Evolutionary conservation across 2,888 invertebrate genomes (phyloP).

Genomic region (Protodeltote pygarga): DNA sequence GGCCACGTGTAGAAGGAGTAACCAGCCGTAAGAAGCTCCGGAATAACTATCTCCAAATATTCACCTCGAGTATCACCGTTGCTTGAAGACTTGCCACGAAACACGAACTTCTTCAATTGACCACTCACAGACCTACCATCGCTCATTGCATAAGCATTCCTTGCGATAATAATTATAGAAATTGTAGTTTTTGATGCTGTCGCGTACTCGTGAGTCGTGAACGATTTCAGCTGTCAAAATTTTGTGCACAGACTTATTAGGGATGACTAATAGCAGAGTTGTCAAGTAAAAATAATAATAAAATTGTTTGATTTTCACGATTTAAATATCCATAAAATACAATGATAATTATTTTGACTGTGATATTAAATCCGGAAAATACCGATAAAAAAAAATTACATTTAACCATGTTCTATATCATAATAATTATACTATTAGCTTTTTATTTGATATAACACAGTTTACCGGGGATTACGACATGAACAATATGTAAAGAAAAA

Average conservation of each 20-base stretch:
- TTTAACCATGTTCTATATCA: too few relatives aligned
- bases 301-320: not conserved
- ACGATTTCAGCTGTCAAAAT: constrained; percentile 29
- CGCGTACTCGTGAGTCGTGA: constrained; percentile 15
- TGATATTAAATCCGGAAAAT: too few relatives aligned
- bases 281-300: not conserved
- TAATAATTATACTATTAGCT: too few relatives aligned
- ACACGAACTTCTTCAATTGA: constrained; percentile 94
- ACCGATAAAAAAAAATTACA: too few relatives aligned
- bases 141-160: constrained; percentile 83
- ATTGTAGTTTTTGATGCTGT: constrained; percentile 37
- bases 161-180: constrained; percentile 46
- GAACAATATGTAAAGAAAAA: too few relatives aligned
- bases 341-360: too few relatives aligned
- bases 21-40: constrained; percentile 93
- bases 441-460: too few relatives aligned
- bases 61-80: constrained; percentile 89
- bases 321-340: too few relatives aligned
- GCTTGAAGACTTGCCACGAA: constrained; percentile 89
- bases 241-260: too few relatives aligned
- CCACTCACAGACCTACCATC: constrained; percentile 81
- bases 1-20: constrained; percentile 99
- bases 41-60: constrained; percentile 92
- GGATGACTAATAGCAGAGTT: too few relatives aligned
- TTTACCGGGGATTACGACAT: too few relatives aligned